Evolutionary conservation across 2,888 invertebrate genomes (phyloP).

Genomic region (Prosapia bicincta): DNA sequence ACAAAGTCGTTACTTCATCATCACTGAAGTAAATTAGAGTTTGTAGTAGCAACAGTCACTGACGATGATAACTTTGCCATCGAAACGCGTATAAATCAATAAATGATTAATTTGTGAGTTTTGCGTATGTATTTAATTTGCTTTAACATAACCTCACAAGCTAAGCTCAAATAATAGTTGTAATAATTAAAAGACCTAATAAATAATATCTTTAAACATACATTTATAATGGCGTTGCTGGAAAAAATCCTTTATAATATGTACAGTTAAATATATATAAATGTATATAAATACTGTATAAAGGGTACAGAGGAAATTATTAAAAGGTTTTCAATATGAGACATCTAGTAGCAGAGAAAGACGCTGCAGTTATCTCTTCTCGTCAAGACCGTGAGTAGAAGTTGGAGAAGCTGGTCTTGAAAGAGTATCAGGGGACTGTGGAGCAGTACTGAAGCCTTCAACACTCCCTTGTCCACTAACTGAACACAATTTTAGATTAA

Average conservation of each 20-base stretch:
- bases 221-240: neutral
- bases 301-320: neutral
- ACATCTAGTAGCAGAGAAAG: neutral
- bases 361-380: neutral
- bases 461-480: slow-evolving; percentile 35
- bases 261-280: neutral
- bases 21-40: too few species aligned
- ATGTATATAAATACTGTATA: neutral
- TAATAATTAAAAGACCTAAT: neutral
- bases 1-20: too few species aligned
- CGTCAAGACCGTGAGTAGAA: neutral
- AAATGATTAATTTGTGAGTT: too few species aligned
- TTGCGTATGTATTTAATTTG: too few species aligned
- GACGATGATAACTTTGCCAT: too few species aligned
- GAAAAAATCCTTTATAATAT: neutral
- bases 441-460: slow-evolving; percentile 40
- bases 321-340: neutral
- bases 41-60: too few species aligned
- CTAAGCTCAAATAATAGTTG: too few species aligned
- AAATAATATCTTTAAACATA: neutral
- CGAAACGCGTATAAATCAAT: too few species aligned
- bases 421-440: slow-evolving; percentile 37
- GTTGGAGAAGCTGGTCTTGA: slow-evolving; percentile 25
- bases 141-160: too few species aligned
- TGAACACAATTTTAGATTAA: too few species aligned